Conservation (phyloP, 2,113 vertebrate genomes). For the Eulemur macaco region DNA sequence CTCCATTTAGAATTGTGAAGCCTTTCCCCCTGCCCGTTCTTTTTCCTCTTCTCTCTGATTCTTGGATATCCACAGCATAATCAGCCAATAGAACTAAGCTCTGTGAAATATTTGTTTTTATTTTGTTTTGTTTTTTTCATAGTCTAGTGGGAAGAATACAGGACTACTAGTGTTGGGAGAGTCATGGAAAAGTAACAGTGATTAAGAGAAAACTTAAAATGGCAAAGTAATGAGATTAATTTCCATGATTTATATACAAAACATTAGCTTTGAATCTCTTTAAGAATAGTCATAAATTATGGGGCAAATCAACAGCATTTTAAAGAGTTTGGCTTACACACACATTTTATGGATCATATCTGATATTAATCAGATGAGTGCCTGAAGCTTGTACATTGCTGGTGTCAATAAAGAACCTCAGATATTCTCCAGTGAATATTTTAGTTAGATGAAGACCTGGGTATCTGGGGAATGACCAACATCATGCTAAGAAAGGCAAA, state of each 20-base stretch:
- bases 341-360: not conserved
- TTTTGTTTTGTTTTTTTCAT: not conserved
- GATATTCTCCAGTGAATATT: not conserved
- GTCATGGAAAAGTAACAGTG: not conserved
- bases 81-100: not conserved
- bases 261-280: not conserved
- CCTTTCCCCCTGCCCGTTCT: not conserved
- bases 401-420: not conserved
- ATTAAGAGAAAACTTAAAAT: not conserved
- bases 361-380: not conserved
- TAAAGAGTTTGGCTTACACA: not conserved
- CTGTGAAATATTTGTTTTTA: not conserved
- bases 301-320: not conserved
- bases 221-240: not conserved
- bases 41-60: not conserved
- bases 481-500: not conserved
- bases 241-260: not conserved
- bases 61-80: not conserved
- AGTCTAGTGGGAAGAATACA: not conserved
- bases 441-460: not conserved
- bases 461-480: not conserved
- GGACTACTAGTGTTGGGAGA: not conserved
- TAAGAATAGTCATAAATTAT: not conserved
- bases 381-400: not conserved
- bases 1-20: not conserved